Conservation (phyloP, 2,797 vertebrate genomes). For the Clangula hyemalis region DNA sequence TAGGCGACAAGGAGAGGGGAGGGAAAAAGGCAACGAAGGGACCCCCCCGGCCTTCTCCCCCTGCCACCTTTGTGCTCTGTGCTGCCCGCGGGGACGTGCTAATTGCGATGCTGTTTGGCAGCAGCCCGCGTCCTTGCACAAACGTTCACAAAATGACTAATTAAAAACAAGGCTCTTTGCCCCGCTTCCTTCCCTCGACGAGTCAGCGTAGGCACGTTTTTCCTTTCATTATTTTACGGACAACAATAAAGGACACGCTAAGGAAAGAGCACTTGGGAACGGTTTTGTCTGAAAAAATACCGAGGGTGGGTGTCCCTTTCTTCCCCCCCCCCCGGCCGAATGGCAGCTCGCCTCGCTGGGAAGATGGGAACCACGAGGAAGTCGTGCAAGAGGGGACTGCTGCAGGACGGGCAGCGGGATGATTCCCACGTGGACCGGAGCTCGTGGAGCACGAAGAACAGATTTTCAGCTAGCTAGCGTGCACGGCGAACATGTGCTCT, state of each 20-base stretch:
- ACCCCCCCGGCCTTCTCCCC: not conserved
- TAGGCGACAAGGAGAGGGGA: not conserved
- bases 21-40: not conserved
- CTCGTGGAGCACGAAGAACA: not conserved
- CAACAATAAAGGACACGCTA: slow-evolving; percentile 22
- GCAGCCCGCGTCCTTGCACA: slow-evolving; percentile 35
- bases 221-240: slow-evolving; percentile 60
- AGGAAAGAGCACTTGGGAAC: slow-evolving; percentile 34
- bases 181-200: slow-evolving; percentile 57
- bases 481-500: not conserved
- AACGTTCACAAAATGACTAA: slow-evolving; percentile 44
- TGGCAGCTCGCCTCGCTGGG: not conserved
- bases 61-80: slow-evolving; percentile 82
- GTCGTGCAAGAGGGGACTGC: not conserved
- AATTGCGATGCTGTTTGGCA: slow-evolving; percentile 69
- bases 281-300: slow-evolving; percentile 29
- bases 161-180: slow-evolving; percentile 52
- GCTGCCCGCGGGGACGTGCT: slow-evolving; percentile 60
- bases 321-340: not conserved
- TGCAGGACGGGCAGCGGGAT: not conserved
- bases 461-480: not conserved
- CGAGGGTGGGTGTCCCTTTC: not conserved
- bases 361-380: not conserved
- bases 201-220: slow-evolving; percentile 52
- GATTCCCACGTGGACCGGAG: not conserved